These are phyloP conservation scores for Bombus vancouverensis DNA, from an alignment of 1,140 invertebrate species.

Conservation along the genomic window DNA sequence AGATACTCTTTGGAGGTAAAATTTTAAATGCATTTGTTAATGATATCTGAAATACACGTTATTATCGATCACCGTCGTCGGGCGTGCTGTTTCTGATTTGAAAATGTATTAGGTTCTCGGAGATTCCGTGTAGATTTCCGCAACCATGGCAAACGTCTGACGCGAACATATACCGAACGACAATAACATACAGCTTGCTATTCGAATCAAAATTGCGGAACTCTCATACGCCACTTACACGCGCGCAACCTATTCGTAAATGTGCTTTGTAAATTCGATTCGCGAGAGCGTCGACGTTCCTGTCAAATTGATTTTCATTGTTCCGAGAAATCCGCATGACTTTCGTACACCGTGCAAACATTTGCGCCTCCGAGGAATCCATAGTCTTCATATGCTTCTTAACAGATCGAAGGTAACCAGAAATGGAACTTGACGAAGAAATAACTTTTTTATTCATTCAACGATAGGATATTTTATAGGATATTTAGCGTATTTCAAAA, in stretches of 20 bases:
- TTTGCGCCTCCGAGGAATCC: not conserved
- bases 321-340: not conserved
- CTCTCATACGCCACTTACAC: conserved; percentile 19
- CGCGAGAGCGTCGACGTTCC: not conserved
- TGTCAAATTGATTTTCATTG: conserved; percentile 11
- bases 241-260: not conserved
- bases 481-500: not conserved
- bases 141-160: conserved; percentile 39
- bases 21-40: not conserved
- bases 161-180: conserved; percentile 29
- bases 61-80: not conserved
- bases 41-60: not conserved
- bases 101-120: too few relatives aligned
- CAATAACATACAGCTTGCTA: conserved; percentile 30
- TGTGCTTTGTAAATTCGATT: conserved; percentile 7
- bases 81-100: not conserved
- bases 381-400: not conserved
- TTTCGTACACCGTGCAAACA: not conserved
- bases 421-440: not conserved
- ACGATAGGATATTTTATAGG: too few relatives aligned
- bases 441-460: too few relatives aligned
- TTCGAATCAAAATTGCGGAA: conserved; percentile 39
- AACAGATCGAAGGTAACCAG: not conserved
- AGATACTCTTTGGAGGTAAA: not conserved
- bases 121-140: not conserved